Evolutionary conservation across 2,113 vertebrate species (phyloP), one percentile per base, ranked within the genome.

Genomic region (Takifugu flavidus): DNA sequence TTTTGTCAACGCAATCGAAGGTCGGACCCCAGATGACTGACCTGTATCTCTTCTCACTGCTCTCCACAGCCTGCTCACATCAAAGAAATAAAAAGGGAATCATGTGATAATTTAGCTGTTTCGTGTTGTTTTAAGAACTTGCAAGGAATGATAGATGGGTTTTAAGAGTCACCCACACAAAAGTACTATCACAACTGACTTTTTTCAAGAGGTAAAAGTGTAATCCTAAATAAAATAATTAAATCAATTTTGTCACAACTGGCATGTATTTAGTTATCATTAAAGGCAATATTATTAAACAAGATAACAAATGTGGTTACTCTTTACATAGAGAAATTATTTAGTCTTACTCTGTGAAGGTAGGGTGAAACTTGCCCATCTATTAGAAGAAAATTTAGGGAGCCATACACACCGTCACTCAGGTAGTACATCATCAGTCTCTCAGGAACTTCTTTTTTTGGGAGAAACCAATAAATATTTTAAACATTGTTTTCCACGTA

Each of bases 11-110:
- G 26, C 94, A 93, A 54, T 62, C 59, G 15, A 94, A 96, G 0
- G 94, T 97, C 0, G 94, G 94, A 25, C 95, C 95, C 94, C 95
- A 98, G 62, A 98, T 92, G 66, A 93, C 93, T 72, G 92, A 91
- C 0, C 88, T 84, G 42, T 93, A 95, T 55, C 82, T 87, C 45
- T 72, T 87, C 76, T 95, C 93, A 25, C 44, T 50, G 47, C 52
- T 93, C 91, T 53, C 49, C 12, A 64, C 71, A 5, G 46, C 47
- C 72, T 71, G 53, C 2, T 5, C 3, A 20, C 27, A 46, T 29
- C 31, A 34, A 5, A 34, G 4, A 34, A 5, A 20, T 20, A 20
- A 20, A 20, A 20, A 20, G 20, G 20, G 20, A 20, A 20, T 34
- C 31, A 6, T 34, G 5, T 34, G 6, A 4, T 5, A 7, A 34